These are phyloP conservation scores for Sorex maritimensis DNA, from an alignment of 2,797 vertebrate species.

Conservation along the genomic window DNA sequence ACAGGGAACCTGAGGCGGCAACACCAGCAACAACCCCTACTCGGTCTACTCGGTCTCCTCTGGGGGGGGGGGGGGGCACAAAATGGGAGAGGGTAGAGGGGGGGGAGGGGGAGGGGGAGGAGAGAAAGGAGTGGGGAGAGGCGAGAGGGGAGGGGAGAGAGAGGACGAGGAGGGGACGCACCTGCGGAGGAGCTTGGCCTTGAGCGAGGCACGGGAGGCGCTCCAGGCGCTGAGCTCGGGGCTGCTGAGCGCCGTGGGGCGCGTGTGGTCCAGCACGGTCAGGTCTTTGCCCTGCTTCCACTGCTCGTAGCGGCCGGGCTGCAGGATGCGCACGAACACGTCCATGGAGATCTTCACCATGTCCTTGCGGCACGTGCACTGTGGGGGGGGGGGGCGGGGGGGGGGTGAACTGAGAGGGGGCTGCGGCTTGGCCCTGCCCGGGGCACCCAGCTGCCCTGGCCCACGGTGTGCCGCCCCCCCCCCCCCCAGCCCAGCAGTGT, in stretches of 20 bases:
- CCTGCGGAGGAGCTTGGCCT: constrained; percentile 95
- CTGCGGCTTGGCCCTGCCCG: too few species aligned
- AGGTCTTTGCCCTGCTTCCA: constrained; percentile 98
- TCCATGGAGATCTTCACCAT: constrained; percentile 99
- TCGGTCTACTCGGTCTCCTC: too few species aligned
- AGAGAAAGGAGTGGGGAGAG: too few species aligned
- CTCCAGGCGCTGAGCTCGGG: constrained; percentile 96
- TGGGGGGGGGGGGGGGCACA: too few species aligned
- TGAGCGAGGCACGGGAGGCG: constrained; percentile 91
- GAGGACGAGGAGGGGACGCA: constrained; percentile 74
- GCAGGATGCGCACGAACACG: constrained; percentile 97
- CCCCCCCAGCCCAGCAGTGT: too few species aligned
- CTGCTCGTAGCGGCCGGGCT: constrained; percentile 96
- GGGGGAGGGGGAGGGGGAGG: background rate
- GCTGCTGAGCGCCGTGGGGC: constrained; percentile 94
- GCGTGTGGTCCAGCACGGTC: constrained; percentile 95
- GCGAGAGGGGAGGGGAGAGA: accelerated
- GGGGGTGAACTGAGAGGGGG: background rate
- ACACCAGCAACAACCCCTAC: too few species aligned
- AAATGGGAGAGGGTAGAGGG: background rate
- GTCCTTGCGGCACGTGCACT: constrained; percentile 97
- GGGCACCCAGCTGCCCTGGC: too few species aligned
- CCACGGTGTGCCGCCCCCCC: too few species aligned
- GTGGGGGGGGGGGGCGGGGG: background rate
- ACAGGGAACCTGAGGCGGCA: too few species aligned